Evolutionary conservation across 2,113 vertebrate genomes (phyloP).

Genomic region (Notarius lentiginosus): DNA sequence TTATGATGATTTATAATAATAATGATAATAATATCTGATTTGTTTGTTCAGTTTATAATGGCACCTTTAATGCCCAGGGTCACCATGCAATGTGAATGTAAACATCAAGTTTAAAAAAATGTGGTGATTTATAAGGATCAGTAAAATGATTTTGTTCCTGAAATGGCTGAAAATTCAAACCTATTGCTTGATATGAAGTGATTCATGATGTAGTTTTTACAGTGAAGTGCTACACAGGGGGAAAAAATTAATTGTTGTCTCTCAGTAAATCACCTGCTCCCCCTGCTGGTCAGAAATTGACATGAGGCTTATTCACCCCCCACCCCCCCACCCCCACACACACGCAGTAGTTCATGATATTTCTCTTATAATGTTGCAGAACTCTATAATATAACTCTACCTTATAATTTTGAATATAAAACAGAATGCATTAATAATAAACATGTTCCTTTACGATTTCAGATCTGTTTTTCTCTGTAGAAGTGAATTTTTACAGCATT

Average conservation of each 20-base stretch:
- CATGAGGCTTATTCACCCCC: not conserved
- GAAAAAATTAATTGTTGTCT: not conserved
- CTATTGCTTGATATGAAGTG: not conserved
- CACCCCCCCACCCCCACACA: not conserved
- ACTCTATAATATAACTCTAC: no score
- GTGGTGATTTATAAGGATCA: not conserved
- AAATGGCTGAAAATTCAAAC: not conserved
- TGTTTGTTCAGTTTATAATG: not conserved
- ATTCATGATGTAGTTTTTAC: not conserved
- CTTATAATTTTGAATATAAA: not conserved
- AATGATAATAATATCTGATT: no score
- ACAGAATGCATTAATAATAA: not conserved
- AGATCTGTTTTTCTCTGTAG: not conserved
- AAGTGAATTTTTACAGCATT: not conserved
- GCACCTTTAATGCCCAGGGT: not conserved
- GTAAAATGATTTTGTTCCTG: not conserved
- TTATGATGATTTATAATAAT: no score
- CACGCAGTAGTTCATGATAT: not conserved
- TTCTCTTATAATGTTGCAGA: not conserved
- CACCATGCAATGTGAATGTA: not conserved
- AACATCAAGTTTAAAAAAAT: no score
- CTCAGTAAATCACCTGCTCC: not conserved
- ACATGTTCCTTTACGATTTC: not conserved
- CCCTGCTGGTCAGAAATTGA: not conserved
- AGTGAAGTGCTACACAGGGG: no score